Conservation (phyloP, 1,140 invertebrate species). For the Luehdorfia chinensis region DNA sequence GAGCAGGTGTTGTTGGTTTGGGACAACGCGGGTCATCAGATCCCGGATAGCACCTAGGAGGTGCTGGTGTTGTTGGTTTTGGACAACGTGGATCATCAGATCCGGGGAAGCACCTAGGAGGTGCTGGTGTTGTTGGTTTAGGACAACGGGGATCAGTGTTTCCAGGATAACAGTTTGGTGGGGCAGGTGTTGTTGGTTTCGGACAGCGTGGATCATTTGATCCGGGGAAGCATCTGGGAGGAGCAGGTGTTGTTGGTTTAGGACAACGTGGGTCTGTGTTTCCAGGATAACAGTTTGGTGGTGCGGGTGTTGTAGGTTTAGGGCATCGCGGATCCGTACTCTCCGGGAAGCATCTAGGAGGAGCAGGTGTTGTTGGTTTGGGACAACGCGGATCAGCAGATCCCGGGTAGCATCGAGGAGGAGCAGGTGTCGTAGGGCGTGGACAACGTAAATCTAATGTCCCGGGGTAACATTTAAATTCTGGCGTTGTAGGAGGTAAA, state of each 20-base stretch:
- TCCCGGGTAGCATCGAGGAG: slow-evolving; percentile 50
- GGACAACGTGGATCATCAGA: slow-evolving; percentile 57
- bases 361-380: slow-evolving; percentile 25
- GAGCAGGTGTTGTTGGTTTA: slow-evolving; percentile 19
- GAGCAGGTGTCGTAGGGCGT: slow-evolving; percentile 28
- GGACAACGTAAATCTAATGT: slow-evolving; percentile 64
- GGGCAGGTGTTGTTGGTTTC: slow-evolving; percentile 19
- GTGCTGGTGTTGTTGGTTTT: slow-evolving; percentile 31
- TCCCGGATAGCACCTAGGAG: slow-evolving; percentile 37
- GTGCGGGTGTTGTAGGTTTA: slow-evolving; percentile 26
- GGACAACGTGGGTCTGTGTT: slow-evolving; percentile 32
- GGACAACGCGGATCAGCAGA: slow-evolving; percentile 42
- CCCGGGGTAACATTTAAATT: slow-evolving; percentile 62
- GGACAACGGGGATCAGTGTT: slow-evolving; percentile 19
- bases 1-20: slow-evolving; percentile 30
- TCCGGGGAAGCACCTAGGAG: background rate
- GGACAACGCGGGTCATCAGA: slow-evolving; percentile 55
- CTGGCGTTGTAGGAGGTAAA: slow-evolving; percentile 32
- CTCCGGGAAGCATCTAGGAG: slow-evolving; percentile 53
- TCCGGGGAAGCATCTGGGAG: slow-evolving; percentile 53
- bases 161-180: slow-evolving; percentile 40
- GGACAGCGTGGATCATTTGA: slow-evolving; percentile 49
- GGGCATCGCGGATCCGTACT: slow-evolving; percentile 63
- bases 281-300: slow-evolving; percentile 48
- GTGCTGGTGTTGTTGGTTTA: background rate